Evolutionary conservation across 1,140 invertebrate species (phyloP).

Genomic region (Neodiprion virginianus): DNA sequence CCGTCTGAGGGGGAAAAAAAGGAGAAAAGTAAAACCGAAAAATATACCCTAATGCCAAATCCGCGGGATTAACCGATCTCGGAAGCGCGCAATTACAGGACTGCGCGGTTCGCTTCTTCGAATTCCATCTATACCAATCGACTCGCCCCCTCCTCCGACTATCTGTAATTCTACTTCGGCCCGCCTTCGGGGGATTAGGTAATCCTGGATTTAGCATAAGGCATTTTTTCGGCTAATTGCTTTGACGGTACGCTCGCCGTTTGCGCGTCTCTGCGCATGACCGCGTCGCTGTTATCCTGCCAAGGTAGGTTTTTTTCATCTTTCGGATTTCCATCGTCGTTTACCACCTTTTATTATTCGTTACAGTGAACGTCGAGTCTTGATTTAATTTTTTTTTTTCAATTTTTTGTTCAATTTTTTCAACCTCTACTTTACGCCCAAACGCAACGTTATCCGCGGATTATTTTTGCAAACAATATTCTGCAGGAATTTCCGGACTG

Average conservation of each 20-base stretch:
- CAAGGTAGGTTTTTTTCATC: background rate
- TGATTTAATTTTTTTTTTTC: no score
- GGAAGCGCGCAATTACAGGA: conserved; percentile 3
- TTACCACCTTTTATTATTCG: no score
- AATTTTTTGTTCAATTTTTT: no score
- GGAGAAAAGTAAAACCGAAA: no score
- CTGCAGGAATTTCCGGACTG: no score
- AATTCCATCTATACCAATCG: background rate
- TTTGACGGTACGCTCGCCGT: background rate
- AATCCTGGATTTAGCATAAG: background rate
- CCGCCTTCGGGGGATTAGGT: background rate
- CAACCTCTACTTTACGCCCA: no score
- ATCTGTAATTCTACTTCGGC: background rate
- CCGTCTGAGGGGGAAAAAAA: no score
- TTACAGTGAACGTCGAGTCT: no score
- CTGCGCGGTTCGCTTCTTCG: background rate
- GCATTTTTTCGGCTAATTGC: conserved; percentile 3
- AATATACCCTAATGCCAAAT: background rate
- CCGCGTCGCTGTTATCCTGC: background rate
- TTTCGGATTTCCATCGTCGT: background rate
- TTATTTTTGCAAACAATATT: no score
- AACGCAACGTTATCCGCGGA: no score
- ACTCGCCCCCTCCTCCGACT: background rate
- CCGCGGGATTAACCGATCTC: conserved; percentile 1
- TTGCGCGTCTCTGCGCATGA: no score